Conservation (phyloP, 2,113 vertebrate genomes). For the Eira barbara region DNA sequence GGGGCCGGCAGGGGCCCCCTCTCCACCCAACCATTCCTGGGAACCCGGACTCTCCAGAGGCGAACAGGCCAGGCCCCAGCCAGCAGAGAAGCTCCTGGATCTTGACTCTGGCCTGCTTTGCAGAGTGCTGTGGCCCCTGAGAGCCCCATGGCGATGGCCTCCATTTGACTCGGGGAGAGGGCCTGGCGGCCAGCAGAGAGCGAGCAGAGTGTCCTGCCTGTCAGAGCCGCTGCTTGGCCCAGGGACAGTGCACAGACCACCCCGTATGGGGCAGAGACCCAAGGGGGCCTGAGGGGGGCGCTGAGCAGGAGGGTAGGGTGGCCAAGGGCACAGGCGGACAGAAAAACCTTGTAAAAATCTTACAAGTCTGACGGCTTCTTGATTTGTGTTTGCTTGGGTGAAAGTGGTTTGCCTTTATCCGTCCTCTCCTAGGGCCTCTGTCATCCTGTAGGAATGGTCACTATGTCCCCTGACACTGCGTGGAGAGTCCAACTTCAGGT, state of each 20-base stretch:
- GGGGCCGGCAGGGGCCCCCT: fast-evolving
- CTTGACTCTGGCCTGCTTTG: not conserved
- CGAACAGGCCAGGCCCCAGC: fast-evolving
- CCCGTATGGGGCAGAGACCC: not conserved
- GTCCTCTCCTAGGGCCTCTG: fast-evolving
- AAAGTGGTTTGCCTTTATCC: not conserved
- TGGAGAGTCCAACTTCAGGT: fast-evolving
- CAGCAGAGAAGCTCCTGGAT: fast-evolving
- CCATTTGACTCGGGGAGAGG: not conserved
- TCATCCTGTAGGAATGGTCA: fast-evolving
- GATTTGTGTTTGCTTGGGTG: not conserved
- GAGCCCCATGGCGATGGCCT: fast-evolving
- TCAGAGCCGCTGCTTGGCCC: not conserved
- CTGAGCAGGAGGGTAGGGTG: fast-evolving
- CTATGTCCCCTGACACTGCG: not conserved
- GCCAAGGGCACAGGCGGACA: not conserved
- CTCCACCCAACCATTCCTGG: fast-evolving
- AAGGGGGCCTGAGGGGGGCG: not conserved
- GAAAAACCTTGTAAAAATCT: not conserved
- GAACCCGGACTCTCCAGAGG: not conserved
- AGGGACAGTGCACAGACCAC: not conserved
- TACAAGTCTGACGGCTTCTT: not conserved
- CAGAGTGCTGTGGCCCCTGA: not conserved
- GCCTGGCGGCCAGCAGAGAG: not conserved
- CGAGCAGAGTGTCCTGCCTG: not conserved